Evolutionary conservation across 2,888 invertebrate genomes (phyloP).

Genomic region (Diabrotica balteata): DNA sequence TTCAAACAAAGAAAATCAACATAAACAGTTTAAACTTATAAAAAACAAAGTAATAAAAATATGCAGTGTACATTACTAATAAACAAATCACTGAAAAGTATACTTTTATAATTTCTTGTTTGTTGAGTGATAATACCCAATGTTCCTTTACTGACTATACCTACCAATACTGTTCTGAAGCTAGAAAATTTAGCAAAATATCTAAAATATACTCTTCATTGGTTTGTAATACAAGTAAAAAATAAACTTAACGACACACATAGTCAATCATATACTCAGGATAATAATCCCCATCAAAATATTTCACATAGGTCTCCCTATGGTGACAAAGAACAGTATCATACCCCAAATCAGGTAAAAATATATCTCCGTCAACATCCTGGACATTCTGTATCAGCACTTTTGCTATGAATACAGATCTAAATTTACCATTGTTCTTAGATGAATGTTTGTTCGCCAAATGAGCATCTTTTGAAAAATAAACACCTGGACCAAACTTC

Average conservation of each 20-base stretch:
- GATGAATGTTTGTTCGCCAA: conserved; percentile 48
- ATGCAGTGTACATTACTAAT: too few relatives aligned
- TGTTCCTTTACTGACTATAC: too few relatives aligned
- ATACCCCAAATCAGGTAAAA: conserved; percentile 44
- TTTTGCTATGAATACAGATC: conserved; percentile 52
- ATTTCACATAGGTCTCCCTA: conserved; percentile 53
- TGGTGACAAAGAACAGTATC: conserved; percentile 51
- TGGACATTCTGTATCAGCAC: conserved; percentile 48
- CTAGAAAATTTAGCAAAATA: too few relatives aligned
- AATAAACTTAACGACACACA: conserved; percentile 31
- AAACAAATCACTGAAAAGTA: too few relatives aligned
- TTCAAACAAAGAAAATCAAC: too few relatives aligned
- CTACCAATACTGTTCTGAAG: too few relatives aligned
- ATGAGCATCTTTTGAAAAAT: conserved; percentile 47
- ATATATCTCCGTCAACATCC: conserved; percentile 28
- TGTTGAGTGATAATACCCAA: too few relatives aligned
- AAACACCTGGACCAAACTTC: conserved; percentile 52
- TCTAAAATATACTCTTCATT: too few relatives aligned
- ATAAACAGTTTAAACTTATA: too few relatives aligned
- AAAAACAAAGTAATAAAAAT: too few relatives aligned
- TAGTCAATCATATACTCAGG: conserved; percentile 51
- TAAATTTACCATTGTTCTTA: conserved; percentile 36
- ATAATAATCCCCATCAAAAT: conserved; percentile 55
- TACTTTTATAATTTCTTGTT: too few relatives aligned
- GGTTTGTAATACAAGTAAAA: too few relatives aligned